Evolutionary conservation across 2,888 invertebrate species (phyloP).

Genomic region (Hyposoter dolosus): DNA sequence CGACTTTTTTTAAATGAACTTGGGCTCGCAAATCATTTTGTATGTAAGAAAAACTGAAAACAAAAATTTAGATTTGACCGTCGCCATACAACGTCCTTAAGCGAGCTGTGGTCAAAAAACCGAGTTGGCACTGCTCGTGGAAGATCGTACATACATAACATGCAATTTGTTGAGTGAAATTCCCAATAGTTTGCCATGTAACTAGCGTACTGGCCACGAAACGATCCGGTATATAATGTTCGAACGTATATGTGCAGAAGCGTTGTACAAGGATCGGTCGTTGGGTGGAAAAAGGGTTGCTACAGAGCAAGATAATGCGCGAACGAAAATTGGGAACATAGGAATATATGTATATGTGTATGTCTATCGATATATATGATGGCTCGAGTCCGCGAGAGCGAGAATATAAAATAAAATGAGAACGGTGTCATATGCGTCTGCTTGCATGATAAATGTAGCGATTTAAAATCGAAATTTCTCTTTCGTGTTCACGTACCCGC

Average conservation of each 20-base stretch:
- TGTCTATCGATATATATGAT: slow-evolving; percentile 64
- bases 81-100: too few relatives aligned
- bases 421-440: slow-evolving; percentile 84
- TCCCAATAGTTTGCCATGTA: slow-evolving; percentile 55
- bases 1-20: too few relatives aligned
- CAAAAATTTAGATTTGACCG: too few relatives aligned
- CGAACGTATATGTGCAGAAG: slow-evolving; percentile 12
- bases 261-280: slow-evolving; percentile 35
- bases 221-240: slow-evolving; percentile 32
- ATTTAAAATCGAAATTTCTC: slow-evolving; percentile 85
- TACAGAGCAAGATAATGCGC: slow-evolving; percentile 59
- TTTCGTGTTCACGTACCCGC: slow-evolving; percentile 82
- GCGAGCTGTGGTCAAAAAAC: not conserved
- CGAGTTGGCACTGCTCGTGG: not conserved
- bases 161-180: slow-evolving; percentile 26
- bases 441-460: slow-evolving; percentile 85
- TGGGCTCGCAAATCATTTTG: too few relatives aligned
- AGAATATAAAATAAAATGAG: slow-evolving; percentile 84
- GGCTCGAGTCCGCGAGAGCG: slow-evolving; percentile 70
- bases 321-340: slow-evolving; percentile 54
- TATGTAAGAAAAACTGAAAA: too few relatives aligned
- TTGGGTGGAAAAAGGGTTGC: slow-evolving; percentile 74
- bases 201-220: slow-evolving; percentile 46
- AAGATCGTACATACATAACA: not conserved
- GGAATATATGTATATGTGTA: slow-evolving; percentile 32